These are phyloP conservation scores for Saccostrea glomerata DNA, from an alignment of 1,140 invertebrate species.

Conservation along the genomic window DNA sequence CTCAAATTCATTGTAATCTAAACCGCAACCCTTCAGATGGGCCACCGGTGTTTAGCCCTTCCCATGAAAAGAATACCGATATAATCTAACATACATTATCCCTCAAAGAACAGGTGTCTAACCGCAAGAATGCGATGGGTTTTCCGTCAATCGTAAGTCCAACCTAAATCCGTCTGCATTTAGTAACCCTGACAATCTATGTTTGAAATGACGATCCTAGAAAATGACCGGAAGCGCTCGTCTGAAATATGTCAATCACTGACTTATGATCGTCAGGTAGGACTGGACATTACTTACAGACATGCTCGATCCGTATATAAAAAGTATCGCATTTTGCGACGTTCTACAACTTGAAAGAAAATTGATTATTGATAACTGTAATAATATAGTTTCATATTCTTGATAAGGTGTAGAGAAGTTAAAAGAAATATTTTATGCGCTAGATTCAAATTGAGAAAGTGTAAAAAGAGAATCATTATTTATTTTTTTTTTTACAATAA, in stretches of 20 bases:
- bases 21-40: not conserved
- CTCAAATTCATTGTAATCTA: not conserved
- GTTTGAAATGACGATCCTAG: not conserved
- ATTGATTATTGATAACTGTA: too few relatives aligned
- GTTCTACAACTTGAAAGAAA: too few relatives aligned
- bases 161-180: not conserved
- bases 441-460: too few relatives aligned
- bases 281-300: too few relatives aligned
- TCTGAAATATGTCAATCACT: constrained; percentile 6
- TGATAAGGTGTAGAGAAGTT: too few relatives aligned
- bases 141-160: not conserved
- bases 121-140: constrained; percentile 21
- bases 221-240: not conserved
- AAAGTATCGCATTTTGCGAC: too few relatives aligned
- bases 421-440: too few relatives aligned
- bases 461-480: too few relatives aligned
- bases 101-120: not conserved
- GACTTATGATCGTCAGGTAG: not conserved
- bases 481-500: too few relatives aligned
- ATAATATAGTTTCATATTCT: too few relatives aligned
- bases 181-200: not conserved
- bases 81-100: not conserved
- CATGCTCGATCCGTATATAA: too few relatives aligned
- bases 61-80: constrained; percentile 7
- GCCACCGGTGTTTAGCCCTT: not conserved